These are phyloP conservation scores for Recurvirostra avosetta DNA, from an alignment of 2,113 vertebrate genomes.

Conservation along the genomic window DNA sequence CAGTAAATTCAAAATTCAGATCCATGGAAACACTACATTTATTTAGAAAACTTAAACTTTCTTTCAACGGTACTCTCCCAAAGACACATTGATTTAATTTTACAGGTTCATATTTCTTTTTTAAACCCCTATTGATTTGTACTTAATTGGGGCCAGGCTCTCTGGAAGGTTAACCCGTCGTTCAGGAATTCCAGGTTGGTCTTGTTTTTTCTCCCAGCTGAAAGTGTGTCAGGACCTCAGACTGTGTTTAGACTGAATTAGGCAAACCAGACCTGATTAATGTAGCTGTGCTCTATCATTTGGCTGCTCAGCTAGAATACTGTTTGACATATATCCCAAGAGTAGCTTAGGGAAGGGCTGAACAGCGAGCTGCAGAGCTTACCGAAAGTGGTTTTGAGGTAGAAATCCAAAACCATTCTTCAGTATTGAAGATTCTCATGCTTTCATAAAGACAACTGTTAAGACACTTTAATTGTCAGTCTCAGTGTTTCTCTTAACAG, in stretches of 20 bases:
- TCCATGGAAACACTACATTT: not conserved
- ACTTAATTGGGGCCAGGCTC: not conserved
- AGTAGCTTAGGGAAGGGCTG: not conserved
- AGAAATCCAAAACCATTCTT: not conserved
- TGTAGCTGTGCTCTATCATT: not conserved
- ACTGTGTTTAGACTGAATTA: not conserved
- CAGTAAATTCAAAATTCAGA: not conserved
- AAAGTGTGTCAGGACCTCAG: not conserved
- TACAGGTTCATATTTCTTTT: slow-evolving; percentile 4
- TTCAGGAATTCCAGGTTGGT: not conserved
- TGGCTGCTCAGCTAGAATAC: not conserved
- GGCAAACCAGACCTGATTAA: not conserved
- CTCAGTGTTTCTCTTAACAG: not conserved
- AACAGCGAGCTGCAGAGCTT: not conserved
- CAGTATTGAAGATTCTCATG: not conserved
- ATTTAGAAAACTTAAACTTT: not conserved
- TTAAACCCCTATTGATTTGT: slow-evolving; percentile 8
- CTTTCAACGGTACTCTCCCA: not conserved
- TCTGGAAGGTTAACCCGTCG: not conserved
- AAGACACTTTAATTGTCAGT: not conserved
- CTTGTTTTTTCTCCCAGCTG: not conserved
- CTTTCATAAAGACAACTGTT: not conserved
- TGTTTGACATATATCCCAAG: not conserved
- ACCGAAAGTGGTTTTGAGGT: not conserved
- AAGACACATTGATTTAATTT: not conserved